Evolutionary conservation across 1,140 invertebrate species (phyloP).

Genomic region (Macrosteles quadrilineatus): DNA sequence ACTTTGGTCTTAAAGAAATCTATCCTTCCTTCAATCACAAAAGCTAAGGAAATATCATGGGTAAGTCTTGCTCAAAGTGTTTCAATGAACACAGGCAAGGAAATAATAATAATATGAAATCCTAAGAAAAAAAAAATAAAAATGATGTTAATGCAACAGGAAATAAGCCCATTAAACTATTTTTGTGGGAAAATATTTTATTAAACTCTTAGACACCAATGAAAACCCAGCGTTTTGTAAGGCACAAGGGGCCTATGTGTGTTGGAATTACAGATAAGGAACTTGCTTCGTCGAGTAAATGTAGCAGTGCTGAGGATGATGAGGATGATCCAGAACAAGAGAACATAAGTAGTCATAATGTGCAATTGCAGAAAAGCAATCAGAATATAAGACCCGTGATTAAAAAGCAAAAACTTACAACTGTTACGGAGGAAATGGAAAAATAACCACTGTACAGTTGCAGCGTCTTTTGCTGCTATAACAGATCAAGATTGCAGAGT

Average conservation of each 20-base stretch:
- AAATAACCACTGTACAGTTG: too few relatives aligned
- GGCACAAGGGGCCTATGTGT: background rate
- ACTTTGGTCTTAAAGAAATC: too few relatives aligned
- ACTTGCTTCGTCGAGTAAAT: background rate
- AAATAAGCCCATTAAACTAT: conserved; percentile 2
- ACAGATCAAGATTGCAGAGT: background rate
- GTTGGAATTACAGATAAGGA: too few relatives aligned
- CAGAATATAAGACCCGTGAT: background rate
- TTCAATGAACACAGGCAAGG: too few relatives aligned
- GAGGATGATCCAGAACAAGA: background rate
- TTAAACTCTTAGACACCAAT: background rate
- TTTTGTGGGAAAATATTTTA: background rate
- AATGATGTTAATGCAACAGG: background rate
- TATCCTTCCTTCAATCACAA: too few relatives aligned
- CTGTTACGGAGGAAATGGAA: conserved; percentile 8
- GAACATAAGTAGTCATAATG: background rate
- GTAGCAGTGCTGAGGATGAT: background rate
- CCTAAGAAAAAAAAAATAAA: background rate
- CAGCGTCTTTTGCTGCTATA: too few relatives aligned
- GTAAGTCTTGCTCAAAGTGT: too few relatives aligned
- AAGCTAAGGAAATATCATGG: too few relatives aligned
- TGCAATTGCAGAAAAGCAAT: background rate
- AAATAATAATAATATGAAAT: conserved; percentile 9
- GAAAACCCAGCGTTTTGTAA: background rate
- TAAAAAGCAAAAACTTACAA: conserved; percentile 11